These are phyloP conservation scores for Ophioderma brevispina DNA, from an alignment of 35 echinoderm and acorn worm genomes.

Conservation along the genomic window DNA sequence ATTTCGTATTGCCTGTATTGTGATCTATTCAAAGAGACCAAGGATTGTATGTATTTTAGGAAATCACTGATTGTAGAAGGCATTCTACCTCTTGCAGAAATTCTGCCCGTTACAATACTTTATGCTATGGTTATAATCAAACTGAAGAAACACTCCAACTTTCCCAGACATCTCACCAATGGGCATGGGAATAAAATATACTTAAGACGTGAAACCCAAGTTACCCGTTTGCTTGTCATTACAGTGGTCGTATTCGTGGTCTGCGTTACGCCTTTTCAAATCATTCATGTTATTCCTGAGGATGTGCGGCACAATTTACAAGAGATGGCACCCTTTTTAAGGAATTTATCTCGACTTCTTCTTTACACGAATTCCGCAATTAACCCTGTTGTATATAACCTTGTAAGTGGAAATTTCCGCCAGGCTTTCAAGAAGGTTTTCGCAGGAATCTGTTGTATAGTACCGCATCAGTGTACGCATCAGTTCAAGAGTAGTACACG, in stretches of 20 bases:
- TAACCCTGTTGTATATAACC: constrained; percentile 87
- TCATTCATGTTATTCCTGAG: background rate
- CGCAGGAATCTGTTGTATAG: background rate
- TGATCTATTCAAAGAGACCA: background rate
- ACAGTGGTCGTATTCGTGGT: background rate
- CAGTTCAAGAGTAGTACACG: background rate
- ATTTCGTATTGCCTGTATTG: background rate
- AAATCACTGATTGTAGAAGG: background rate
- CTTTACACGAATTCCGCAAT: constrained; percentile 90
- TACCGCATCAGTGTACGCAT: background rate
- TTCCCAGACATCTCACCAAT: background rate
- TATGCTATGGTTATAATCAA: background rate
- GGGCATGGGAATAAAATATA: background rate
- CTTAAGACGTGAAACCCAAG: background rate
- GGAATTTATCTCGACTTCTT: constrained; percentile 34
- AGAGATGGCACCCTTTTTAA: background rate
- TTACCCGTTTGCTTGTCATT: background rate
- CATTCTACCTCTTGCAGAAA: background rate
- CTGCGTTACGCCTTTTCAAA: background rate
- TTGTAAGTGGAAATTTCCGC: constrained; percentile 84
- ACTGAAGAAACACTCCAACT: background rate
- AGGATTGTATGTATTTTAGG: background rate
- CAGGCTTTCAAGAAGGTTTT: constrained; percentile 72
- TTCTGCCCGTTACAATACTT: background rate
- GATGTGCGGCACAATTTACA: background rate